Evolutionary conservation across 1,140 invertebrate genomes (phyloP), one percentile per base, ranked within the genome.

Genomic region (Platyscapa corneri): DNA sequence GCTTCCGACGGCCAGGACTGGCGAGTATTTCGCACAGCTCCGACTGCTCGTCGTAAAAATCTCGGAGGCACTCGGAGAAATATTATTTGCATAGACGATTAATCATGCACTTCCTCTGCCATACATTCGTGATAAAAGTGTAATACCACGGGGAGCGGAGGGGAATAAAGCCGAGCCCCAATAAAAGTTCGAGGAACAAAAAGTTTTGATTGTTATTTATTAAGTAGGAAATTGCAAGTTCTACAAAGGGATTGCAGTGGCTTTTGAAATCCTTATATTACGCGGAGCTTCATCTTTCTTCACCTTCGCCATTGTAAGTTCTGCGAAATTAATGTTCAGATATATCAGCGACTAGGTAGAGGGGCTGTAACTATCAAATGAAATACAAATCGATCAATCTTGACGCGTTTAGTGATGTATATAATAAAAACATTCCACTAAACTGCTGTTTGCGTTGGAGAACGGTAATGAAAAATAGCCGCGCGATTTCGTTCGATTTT

Each of bases 71-170:
- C 32, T 77, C 32, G 64, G 8, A 60, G 75, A 79, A 75, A 85
- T 82, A 77, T 76, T 77, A 85, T 85, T 76, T 82, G 34, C 84
- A 74, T 80, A 32, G 83, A 32, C 34, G 83, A 85, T 85, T 78
- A 85, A 85, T 85, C 83, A 46, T 46, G n/a, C 49, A 18, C 53
- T 85, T 85, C 77, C 83, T 80, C 46, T 78, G 32, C 16, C 53
- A 10, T 60, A 39, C 32, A 53, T 46, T 39, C 27, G 7, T 10
- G 30, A 81, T 81, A 81, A 81, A 67, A 70, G 14, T 70, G 3
- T 49, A 46, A 6, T 37, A 27, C 64, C 18, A 32, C 6, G 30
- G 46, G 67, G n/a, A n/a, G n/a, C n/a, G n/a, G n/a, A n/a, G n/a
- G 64, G 6, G 75, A 53, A 53, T 77, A 53, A 53, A 30, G 30